These are phyloP conservation scores for Gymnopithys bicolor DNA, from an alignment of 2,797 vertebrate genomes.

Conservation along the genomic window DNA sequence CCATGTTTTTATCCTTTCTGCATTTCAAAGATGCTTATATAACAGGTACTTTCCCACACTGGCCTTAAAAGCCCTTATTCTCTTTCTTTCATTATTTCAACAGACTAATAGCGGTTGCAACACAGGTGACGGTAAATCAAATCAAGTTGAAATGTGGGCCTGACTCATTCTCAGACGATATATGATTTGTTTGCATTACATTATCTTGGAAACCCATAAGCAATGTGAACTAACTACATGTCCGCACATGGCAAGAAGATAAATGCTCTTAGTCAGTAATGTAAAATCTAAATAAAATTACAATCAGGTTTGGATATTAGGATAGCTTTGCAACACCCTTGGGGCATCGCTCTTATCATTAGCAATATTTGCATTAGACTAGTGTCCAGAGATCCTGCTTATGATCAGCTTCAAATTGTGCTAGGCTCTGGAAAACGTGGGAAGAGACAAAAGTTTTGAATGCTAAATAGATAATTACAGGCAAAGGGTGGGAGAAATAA, in stretches of 20 bases:
- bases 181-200: constrained; percentile 64
- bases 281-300: constrained; percentile 64
- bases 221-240: constrained; percentile 38
- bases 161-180: constrained; percentile 52
- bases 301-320: constrained; percentile 48
- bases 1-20: not conserved
- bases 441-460: constrained; percentile 57
- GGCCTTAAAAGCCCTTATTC: constrained; percentile 45
- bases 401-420: constrained; percentile 32
- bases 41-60: constrained; percentile 39
- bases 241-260: constrained; percentile 49
- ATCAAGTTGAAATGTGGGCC: constrained; percentile 35
- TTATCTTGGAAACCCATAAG: constrained; percentile 70
- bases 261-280: constrained; percentile 54
- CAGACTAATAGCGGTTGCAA: constrained; percentile 57
- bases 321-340: constrained; percentile 50
- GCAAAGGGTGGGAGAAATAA: constrained; percentile 30
- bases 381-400: constrained; percentile 54
- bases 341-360: constrained; percentile 49
- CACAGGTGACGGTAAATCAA: constrained; percentile 58
- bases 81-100: constrained; percentile 41
- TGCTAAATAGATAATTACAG: constrained; percentile 53
- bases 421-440: constrained; percentile 46
- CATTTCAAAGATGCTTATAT: constrained; percentile 43
- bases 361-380: constrained; percentile 42